phyloP scores from a whole-genome alignment of 2,113 vertebrate species.

The Amia ocellicauda region DNA sequence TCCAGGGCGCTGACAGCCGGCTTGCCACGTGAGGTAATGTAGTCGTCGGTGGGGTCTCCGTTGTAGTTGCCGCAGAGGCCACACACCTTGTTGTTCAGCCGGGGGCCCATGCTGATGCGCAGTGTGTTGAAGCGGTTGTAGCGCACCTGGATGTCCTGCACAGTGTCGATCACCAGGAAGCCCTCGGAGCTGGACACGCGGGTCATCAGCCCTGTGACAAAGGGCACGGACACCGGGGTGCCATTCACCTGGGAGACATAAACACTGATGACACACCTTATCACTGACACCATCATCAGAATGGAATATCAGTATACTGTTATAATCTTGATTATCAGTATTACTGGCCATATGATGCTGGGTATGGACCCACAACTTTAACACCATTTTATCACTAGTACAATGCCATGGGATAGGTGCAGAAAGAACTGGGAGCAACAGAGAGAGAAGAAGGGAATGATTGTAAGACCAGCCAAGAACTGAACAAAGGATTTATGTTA shows the following conservation, averaged over 20 bases:
- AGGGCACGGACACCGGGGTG: slow-evolving; percentile 85
- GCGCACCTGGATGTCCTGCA: slow-evolving; percentile 87
- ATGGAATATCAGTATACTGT: too few species aligned
- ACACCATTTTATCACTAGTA: too few species aligned
- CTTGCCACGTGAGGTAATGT: slow-evolving; percentile 87
- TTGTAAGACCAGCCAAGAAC: too few species aligned
- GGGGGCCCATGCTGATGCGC: slow-evolving; percentile 84
- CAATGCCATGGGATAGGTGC: too few species aligned
- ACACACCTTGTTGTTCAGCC: slow-evolving; percentile 97
- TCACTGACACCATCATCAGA: too few species aligned
- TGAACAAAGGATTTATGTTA: too few species aligned
- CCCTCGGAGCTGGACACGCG: slow-evolving; percentile 91
- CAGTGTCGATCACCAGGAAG: slow-evolving; percentile 91
- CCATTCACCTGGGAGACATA: slow-evolving; percentile 85
- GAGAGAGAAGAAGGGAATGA: too few species aligned
- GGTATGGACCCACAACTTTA: too few species aligned
- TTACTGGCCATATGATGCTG: too few species aligned
- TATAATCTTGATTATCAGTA: too few species aligned
- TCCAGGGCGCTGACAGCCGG: slow-evolving; percentile 84
- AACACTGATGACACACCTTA: too few species aligned
- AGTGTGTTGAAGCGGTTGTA: slow-evolving; percentile 94
- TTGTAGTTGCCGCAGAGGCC: slow-evolving; percentile 98
- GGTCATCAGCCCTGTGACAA: slow-evolving; percentile 87
- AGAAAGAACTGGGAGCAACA: too few species aligned
- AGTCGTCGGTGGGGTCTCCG: slow-evolving; percentile 85